Base-by-base conservation (phyloP, 2,797 vertebrate species). In the Peromyscus nudipes region DNA sequence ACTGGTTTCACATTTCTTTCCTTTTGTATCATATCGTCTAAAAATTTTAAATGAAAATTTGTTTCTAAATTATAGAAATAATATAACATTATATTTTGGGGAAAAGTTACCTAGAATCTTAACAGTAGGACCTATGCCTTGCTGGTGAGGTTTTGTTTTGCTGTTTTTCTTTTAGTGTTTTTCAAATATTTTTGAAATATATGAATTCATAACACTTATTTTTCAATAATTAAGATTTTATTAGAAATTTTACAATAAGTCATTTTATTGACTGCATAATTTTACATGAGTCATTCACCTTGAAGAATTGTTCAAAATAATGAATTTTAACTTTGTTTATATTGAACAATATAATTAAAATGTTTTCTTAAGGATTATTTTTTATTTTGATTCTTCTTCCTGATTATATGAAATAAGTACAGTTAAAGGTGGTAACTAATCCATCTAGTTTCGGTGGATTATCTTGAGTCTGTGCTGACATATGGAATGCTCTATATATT, bases 51-150 rank as follows among this genome's bases (percentile, higher is more conserved):
- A 89, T 91, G 62, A 64, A 40, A 84, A 65, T 57, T 67, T 85
- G 4, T 92, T 96, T 92, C 65, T 75, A 82, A 89, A 25, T 92
- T 89, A 81, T 2, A 60, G 37, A 89, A 37, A 21, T 81, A 67
- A 82, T 23, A 57, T 76, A 40, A 40, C 40, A 87, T 77, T 75
- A 91, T 52, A 34, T 87, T 71, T 57, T 57, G 49, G 49, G 76
- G 71, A 96, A 94, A 43, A 49, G 6, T 77, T 95, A 55, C 31
- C 69, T 94, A 79, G 92, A 95, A 69, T 96, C 29, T 89, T 87
- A 85, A 86, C 2, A 52, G 1, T 52, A 69, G 79, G 82, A 57
- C 2, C 49, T 92, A 8, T 27, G 16, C 80, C 89, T 96, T 90
- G 10, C 16, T 94, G 37, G 9, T 64, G 37, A n/a, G 34, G 27